A percentile compares a stretch with the other conserved stretches of the same genome.
Evolutionary conservation across 2,888 invertebrate species (phyloP).

Genomic region (Nycteola revayana): DNA sequence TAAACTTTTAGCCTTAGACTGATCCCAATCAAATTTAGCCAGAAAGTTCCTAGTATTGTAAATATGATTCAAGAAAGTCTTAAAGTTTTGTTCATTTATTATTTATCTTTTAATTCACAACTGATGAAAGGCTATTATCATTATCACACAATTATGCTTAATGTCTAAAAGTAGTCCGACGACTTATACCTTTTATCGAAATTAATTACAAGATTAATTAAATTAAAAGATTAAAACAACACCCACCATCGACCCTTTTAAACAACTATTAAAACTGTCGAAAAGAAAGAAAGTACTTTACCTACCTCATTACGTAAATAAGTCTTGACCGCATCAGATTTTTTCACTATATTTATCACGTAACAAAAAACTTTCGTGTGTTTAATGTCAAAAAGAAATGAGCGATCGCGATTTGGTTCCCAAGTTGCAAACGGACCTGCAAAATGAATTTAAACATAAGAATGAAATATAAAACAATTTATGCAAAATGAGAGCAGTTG

Average conservation of each 20-base stretch:
- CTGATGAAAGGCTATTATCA: not conserved
- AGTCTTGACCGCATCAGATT: slow-evolving; percentile 12
- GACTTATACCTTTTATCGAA: not conserved
- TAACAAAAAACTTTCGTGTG: slow-evolving; percentile 26
- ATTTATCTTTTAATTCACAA: not conserved
- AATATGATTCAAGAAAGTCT: too few relatives aligned
- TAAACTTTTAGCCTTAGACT: too few relatives aligned
- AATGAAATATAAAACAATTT: too few relatives aligned
- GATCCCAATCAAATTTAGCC: too few relatives aligned
- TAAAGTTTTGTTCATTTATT: too few relatives aligned
- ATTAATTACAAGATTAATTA: slow-evolving; percentile 9
- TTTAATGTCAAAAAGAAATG: slow-evolving; percentile 33
- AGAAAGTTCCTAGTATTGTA: too few relatives aligned
- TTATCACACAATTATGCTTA: not conserved
- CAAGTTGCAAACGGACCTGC: slow-evolving; percentile 10
- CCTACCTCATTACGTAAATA: slow-evolving; percentile 19
- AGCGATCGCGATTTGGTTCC: slow-evolving; percentile 29
- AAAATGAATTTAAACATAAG: not conserved
- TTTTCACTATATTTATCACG: slow-evolving; percentile 33
- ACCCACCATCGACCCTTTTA: slow-evolving; percentile 27
- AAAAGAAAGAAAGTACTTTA: slow-evolving; percentile 24
- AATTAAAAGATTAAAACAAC: slow-evolving; percentile 12
- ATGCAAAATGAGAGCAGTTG: too few relatives aligned
- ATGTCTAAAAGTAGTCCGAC: not conserved
- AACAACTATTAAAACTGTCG: slow-evolving; percentile 29